Conservation (phyloP, 2,888 invertebrate species). For the Napeogenes inachia region DNA sequence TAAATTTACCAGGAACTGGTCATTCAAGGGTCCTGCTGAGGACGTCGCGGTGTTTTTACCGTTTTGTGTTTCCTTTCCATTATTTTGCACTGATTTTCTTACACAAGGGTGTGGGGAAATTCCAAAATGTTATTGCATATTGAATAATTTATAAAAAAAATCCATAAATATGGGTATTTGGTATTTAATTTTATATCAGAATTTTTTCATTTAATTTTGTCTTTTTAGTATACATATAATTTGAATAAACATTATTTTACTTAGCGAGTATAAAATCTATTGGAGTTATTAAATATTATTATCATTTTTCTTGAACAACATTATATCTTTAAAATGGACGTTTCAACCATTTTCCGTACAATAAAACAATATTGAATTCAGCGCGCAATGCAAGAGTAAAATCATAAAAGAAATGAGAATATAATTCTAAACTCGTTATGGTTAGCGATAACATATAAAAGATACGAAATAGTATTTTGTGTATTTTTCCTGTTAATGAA, state of each 20-base stretch:
- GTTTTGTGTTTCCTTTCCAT: conserved; percentile 61
- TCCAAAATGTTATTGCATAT: too few species aligned
- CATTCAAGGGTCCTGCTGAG: conserved; percentile 63
- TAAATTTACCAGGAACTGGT: conserved; percentile 63
- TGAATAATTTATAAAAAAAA: conserved; percentile 26
- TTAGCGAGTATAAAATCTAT: too few species aligned
- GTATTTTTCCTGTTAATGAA: too few species aligned
- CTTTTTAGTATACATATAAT: too few species aligned
- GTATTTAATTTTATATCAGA: too few species aligned
- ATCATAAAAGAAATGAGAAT: conserved; percentile 49
- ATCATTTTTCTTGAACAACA: too few species aligned
- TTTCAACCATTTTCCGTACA: conserved; percentile 64
- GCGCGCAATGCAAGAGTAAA: conserved; percentile 61
- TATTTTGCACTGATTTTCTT: conserved; percentile 58
- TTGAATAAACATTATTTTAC: too few species aligned
- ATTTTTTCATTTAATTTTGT: too few species aligned
- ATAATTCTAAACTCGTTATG: conserved; percentile 39
- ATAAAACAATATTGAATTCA: conserved; percentile 61
- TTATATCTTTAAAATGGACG: conserved; percentile 30
- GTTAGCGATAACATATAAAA: too few species aligned
- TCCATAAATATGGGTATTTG: neutral
- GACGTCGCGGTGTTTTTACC: conserved; percentile 66
- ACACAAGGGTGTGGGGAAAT: conserved; percentile 30
- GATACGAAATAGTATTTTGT: too few species aligned
- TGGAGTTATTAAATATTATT: too few species aligned